These are phyloP conservation scores for Cydia pomonella DNA, from an alignment of 1,140 invertebrate genomes.

Conservation along the genomic window DNA sequence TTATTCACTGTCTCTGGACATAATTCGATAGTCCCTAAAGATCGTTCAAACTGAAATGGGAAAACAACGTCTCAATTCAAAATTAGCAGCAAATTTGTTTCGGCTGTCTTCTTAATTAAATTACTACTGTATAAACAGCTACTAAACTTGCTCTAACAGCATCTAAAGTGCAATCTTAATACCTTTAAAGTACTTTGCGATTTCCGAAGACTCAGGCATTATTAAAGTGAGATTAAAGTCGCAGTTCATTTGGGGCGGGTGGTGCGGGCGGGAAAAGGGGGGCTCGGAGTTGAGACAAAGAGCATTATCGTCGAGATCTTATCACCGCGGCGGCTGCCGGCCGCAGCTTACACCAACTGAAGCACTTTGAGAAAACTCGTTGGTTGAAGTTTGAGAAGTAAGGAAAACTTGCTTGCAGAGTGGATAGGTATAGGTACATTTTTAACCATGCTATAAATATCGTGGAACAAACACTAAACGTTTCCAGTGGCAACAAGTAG, in stretches of 20 bases:
- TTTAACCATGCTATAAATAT: no score
- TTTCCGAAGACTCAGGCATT: constrained; percentile 14
- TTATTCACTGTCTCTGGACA: neutral
- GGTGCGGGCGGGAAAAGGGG: neutral
- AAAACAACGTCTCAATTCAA: constrained; percentile 4
- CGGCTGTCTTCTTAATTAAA: constrained; percentile 1
- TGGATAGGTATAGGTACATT: no score
- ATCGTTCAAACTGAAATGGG: neutral
- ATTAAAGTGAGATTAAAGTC: constrained; percentile 33
- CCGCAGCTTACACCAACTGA: neutral
- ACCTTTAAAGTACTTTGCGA: constrained; percentile 20
- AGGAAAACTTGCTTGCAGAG: neutral
- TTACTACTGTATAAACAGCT: neutral
- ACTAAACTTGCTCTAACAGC: constrained; percentile 24
- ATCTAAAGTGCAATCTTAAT: constrained; percentile 28
- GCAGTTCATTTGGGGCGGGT: constrained; percentile 24
- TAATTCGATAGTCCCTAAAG: constrained; percentile 10
- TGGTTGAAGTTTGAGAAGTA: neutral
- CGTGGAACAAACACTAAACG: no score
- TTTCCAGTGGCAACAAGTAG: no score
- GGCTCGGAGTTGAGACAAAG: constrained; percentile 11
- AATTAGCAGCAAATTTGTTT: constrained; percentile 1
- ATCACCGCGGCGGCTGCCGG: constrained; percentile 13
- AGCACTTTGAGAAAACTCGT: constrained; percentile 1
- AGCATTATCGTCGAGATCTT: constrained; percentile 29